Percentiles rank a stretch among this genome's conserved stretches.
Evolutionary conservation across 2,113 vertebrate species (phyloP).

Genomic region (Neolamprologus modestus): DNA sequence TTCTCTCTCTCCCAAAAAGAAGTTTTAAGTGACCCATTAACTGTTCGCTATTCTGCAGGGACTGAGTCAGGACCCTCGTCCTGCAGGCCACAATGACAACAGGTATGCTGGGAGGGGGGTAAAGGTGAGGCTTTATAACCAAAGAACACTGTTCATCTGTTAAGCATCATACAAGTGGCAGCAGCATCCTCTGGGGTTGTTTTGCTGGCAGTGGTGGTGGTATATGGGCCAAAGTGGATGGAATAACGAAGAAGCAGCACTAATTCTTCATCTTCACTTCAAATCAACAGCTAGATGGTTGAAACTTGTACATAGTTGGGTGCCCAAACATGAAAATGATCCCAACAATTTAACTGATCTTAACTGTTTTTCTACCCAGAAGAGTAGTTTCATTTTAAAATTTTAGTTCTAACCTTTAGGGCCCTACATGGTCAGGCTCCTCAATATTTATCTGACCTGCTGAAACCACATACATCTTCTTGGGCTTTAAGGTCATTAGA

Average conservation of each 20-base stretch:
- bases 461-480: no score
- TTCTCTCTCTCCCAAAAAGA: no score
- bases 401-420: no score
- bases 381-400: neutral
- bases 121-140: neutral
- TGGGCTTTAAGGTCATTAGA: no score
- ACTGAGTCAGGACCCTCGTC: no score
- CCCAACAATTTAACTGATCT: fast-evolving
- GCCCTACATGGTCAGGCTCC: no score
- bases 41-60: no score
- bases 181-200: neutral
- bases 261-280: neutral
- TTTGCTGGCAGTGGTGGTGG: neutral
- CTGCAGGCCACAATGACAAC: neutral
- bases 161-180: neutral
- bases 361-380: neutral
- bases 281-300: neutral
- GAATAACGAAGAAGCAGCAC: neutral
- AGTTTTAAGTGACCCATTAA: no score
- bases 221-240: neutral
- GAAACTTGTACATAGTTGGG: neutral
- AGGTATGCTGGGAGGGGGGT: neutral
- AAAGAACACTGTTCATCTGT: neutral
- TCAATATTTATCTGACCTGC: no score
- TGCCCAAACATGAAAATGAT: fast-evolving